phyloP scores from a whole-genome alignment of 23 tunicate genomes.

The Phallusia fumigata region DNA sequence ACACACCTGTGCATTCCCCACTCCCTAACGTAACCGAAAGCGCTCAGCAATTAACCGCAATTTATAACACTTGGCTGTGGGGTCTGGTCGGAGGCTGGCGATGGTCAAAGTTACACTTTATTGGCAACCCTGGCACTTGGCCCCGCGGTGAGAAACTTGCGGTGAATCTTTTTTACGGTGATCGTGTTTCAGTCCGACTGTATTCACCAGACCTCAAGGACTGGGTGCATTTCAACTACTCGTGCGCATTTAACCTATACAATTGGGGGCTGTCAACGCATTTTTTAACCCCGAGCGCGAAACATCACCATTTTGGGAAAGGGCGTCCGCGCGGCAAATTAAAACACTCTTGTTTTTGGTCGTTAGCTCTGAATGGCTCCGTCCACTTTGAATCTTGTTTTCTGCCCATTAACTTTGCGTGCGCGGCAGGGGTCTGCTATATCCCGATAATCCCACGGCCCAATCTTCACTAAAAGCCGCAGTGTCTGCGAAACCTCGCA shows the following conservation, averaged over 20 bases:
- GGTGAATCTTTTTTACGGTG: neutral
- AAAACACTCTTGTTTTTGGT: slow-evolving; percentile 1
- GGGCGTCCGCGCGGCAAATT: neutral
- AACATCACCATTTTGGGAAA: too few species aligned
- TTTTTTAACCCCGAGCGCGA: too few species aligned
- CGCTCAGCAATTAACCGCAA: neutral
- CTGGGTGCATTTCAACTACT: neutral
- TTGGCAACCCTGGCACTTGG: neutral
- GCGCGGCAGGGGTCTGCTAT: neutral
- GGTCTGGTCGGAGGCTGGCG: neutral
- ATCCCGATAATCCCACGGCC: neutral
- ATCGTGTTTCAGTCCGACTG: neutral
- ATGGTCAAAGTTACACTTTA: neutral
- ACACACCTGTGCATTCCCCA: neutral
- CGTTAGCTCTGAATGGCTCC: slow-evolving; percentile 8
- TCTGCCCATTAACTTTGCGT: slow-evolving; percentile 3
- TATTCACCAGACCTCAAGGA: neutral
- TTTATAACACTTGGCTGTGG: slow-evolving; percentile 1
- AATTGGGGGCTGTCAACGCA: neutral
- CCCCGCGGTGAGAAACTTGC: slow-evolving; percentile 8
- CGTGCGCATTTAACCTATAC: neutral
- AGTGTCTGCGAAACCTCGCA: neutral
- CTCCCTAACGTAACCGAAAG: neutral
- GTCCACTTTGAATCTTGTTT: neutral
- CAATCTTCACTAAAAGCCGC: neutral